A percentile compares a stretch with the other conserved stretches of the same genome.
Conservation (phyloP, 2,888 invertebrate species). For the Calameuta idolon region DNA sequence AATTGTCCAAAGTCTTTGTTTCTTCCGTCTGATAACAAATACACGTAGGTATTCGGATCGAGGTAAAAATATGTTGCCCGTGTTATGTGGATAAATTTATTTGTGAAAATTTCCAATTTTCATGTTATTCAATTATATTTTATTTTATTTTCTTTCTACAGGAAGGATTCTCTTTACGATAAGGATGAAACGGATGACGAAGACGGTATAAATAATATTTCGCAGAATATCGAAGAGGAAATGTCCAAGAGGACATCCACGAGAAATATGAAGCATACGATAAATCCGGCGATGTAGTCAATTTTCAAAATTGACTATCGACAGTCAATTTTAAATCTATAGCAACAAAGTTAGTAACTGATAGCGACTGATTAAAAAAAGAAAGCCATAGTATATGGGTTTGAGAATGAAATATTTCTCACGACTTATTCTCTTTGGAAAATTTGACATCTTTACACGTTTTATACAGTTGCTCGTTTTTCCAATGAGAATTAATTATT, state of each 20-base stretch:
- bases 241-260: slow-evolving; percentile 27
- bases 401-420: background rate
- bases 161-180: slow-evolving; percentile 44
- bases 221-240: slow-evolving; percentile 30
- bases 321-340: slow-evolving; percentile 18
- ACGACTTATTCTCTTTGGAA: background rate
- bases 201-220: slow-evolving; percentile 30
- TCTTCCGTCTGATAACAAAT: slow-evolving; percentile 70
- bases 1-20: slow-evolving; percentile 87
- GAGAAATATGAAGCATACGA: slow-evolving; percentile 32
- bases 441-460: background rate
- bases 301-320: background rate
- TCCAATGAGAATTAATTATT: background rate
- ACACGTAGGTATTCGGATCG: slow-evolving; percentile 63
- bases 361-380: slow-evolving; percentile 13
- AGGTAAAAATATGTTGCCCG: background rate
- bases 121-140: background rate
- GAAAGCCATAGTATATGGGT: slow-evolving; percentile 4
- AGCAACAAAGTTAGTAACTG: slow-evolving; percentile 22
- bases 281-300: slow-evolving; percentile 42
- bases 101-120: background rate
- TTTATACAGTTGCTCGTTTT: background rate
- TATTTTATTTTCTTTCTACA: slow-evolving; percentile 25
- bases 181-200: slow-evolving; percentile 31
- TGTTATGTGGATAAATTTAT: background rate